Evolutionary conservation across 2,888 invertebrate genomes (phyloP).

Genomic region (Thereva nobilitata): DNA sequence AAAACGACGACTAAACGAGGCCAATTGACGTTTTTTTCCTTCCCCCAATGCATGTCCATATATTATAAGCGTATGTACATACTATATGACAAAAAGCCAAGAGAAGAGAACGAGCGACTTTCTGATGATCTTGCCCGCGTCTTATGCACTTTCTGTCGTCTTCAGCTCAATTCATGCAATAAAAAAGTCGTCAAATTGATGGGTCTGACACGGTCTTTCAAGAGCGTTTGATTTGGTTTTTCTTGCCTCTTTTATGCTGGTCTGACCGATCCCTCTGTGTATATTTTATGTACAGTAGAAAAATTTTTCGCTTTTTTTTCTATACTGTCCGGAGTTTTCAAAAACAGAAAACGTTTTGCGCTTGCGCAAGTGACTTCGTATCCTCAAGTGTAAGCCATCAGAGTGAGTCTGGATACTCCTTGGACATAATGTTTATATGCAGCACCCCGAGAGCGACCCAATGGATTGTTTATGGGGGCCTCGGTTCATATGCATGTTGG

Average conservation of each 20-base stretch:
- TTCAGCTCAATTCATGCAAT: conserved; percentile 23
- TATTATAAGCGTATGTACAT: no score
- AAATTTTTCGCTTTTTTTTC: no score
- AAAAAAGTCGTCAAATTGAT: conserved; percentile 31
- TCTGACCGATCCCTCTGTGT: no score
- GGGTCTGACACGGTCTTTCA: conserved; percentile 29
- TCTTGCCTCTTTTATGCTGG: background rate
- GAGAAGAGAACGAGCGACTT: no score
- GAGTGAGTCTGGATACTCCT: background rate
- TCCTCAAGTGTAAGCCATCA: background rate
- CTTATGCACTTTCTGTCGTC: conserved; percentile 23
- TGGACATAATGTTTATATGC: conserved; percentile 17
- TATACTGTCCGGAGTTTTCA: conserved; percentile 7
- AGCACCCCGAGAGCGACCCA: background rate
- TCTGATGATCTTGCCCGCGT: conserved; percentile 1
- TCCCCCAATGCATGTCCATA: no score
- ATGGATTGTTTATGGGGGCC: conserved; percentile 3
- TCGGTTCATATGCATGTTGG: conserved; percentile 16
- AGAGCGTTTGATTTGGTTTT: conserved; percentile 24
- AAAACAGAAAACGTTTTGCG: conserved; percentile 20
- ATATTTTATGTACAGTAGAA: no score
- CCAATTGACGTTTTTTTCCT: no score
- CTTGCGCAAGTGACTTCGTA: conserved; percentile 10
- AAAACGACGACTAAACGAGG: conserved; percentile 14
- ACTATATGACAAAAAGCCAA: no score